Evolutionary conservation across 2,797 vertebrate genomes (phyloP).

Genomic region (Anguilla pacifica): DNA sequence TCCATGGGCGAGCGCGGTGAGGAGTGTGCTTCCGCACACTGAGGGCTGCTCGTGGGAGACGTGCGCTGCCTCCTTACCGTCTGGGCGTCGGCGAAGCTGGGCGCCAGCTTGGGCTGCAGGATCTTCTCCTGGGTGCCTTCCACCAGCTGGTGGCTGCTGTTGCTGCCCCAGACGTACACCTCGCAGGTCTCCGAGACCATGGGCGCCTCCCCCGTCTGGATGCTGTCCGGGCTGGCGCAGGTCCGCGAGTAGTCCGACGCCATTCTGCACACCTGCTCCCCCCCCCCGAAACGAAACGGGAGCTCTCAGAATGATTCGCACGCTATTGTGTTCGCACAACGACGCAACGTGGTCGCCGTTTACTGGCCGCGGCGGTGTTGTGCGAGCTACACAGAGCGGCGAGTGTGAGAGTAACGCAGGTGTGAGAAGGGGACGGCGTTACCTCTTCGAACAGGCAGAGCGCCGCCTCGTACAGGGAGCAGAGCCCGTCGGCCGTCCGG

Average conservation of each 20-base stretch:
- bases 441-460: slow-evolving; percentile 95
- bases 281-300: neutral
- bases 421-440: slow-evolving; percentile 24
- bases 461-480: slow-evolving; percentile 92
- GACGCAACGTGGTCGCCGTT: too few relatives aligned
- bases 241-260: slow-evolving; percentile 97
- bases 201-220: slow-evolving; percentile 88
- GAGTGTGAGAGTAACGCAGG: too few relatives aligned
- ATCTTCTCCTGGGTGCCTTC: slow-evolving; percentile 84
- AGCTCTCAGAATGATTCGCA: neutral
- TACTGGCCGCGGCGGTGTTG: neutral
- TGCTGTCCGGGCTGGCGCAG: slow-evolving; percentile 94
- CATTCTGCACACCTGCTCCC: slow-evolving; percentile 89
- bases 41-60: too few relatives aligned
- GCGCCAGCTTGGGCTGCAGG: slow-evolving; percentile 78
- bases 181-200: slow-evolving; percentile 94
- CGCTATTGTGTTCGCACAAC: neutral
- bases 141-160: slow-evolving; percentile 83
- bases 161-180: slow-evolving; percentile 89
- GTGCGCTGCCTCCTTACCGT: slow-evolving; percentile 63
- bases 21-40: neutral
- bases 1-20: neutral
- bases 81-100: slow-evolving; percentile 80
- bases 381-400: neutral
- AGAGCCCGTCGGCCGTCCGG: slow-evolving; percentile 86